A percentile compares a stretch with the other conserved stretches of the same genome.
phyloP scores from a whole-genome alignment of 2,888 invertebrate species.

The Hoplodrina blanda region DNA sequence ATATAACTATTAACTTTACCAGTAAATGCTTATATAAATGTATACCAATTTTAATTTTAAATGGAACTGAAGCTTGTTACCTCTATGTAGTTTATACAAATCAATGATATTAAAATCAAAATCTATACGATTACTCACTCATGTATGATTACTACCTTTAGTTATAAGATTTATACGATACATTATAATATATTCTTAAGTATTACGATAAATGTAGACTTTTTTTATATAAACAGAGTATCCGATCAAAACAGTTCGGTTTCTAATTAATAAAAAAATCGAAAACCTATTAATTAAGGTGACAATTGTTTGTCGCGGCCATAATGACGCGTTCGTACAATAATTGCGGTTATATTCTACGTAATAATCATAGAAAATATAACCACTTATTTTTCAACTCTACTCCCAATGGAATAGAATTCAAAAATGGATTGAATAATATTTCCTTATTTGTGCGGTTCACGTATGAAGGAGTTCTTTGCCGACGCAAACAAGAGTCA shows the following conservation, averaged over 20 bases:
- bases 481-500: conserved; percentile 56
- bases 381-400: conserved; percentile 20
- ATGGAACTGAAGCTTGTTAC: conserved; percentile 55
- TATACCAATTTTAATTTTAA: conserved; percentile 48
- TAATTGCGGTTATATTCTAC: conserved; percentile 40
- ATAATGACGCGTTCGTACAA: conserved; percentile 49
- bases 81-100: conserved; percentile 43
- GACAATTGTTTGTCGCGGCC: conserved; percentile 54
- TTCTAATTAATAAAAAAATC: conserved; percentile 49
- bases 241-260: conserved; percentile 30
- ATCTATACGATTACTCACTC: conserved; percentile 35
- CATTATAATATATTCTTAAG: conserved; percentile 36
- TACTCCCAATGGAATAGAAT: conserved; percentile 33
- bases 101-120: conserved; percentile 30
- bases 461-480: conserved; percentile 33
- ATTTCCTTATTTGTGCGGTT: conserved; percentile 53
- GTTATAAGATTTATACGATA: conserved; percentile 29
- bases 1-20: conserved; percentile 1
- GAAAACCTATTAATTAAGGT: conserved; percentile 57
- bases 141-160: conserved; percentile 11
- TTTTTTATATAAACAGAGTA: conserved; percentile 36
- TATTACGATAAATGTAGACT: conserved; percentile 48
- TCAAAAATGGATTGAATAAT: conserved; percentile 28
- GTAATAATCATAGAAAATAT: conserved; percentile 29
- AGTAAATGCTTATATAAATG: conserved; percentile 37